Evolutionary conservation across 64 coral and sea anemone species (phyloP).

Genomic region (Exaiptasia diaphana): DNA sequence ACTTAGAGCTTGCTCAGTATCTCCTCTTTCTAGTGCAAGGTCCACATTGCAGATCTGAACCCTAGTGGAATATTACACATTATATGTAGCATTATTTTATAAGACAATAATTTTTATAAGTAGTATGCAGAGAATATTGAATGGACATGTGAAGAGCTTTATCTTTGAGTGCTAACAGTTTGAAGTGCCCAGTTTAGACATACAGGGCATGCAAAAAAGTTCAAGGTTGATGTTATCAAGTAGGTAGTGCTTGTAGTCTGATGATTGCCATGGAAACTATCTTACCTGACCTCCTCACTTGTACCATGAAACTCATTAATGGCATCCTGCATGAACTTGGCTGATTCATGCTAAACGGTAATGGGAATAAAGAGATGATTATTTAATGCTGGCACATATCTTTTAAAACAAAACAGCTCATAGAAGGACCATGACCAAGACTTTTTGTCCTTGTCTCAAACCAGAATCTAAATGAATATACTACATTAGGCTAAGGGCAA

Average conservation of each 20-base stretch:
- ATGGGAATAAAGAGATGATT: not conserved
- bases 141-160: too few relatives aligned
- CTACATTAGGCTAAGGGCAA: not conserved
- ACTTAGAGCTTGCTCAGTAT: conserved; percentile 78
- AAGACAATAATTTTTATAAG: too few relatives aligned
- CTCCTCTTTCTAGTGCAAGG: conserved; percentile 81
- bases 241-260: too few relatives aligned
- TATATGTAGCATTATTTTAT: too few relatives aligned
- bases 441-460: too few relatives aligned
- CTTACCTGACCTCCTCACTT: conserved; percentile 90
- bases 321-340: conserved; percentile 97
- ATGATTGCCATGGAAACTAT: not conserved
- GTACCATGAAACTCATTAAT: conserved; percentile 84
- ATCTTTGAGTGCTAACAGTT: too few relatives aligned
- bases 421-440: too few relatives aligned
- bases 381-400: not conserved
- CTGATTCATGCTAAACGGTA: conserved; percentile 92
- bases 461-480: not conserved
- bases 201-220: too few relatives aligned
- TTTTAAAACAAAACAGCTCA: too few relatives aligned
- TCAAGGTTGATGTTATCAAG: too few relatives aligned
- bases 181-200: too few relatives aligned
- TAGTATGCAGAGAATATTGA: too few relatives aligned
- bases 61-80: conserved; percentile 11
- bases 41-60: conserved; percentile 90